Base-by-base conservation (phyloP, 2,888 invertebrate species). In the Drosophila affinis region DNA sequence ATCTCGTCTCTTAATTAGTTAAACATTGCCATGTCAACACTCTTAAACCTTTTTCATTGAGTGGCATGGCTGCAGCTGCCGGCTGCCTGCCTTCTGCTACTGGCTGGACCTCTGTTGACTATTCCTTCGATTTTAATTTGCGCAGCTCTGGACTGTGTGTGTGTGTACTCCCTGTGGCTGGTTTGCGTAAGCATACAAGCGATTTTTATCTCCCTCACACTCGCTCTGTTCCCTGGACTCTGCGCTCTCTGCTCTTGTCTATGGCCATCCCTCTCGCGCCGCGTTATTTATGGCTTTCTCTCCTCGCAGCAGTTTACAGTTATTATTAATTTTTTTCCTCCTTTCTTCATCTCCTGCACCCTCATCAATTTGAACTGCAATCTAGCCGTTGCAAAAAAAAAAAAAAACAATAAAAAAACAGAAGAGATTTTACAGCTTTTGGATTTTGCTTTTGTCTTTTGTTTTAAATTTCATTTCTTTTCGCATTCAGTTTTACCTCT, bases 1-100 rank as follows among this genome's bases (percentile, higher is more conserved):
- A 32, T n/a, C 17, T 27, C 59, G 69, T 59, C 75, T 76, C 80
- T 87, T 87, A 87, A 87, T 87, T 88, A 88, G 89, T 82, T 77
- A 86, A 88, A 76, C 80, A 86, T 79, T 76, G 57, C 10, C 69
- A 55, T 68, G 62, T 72, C 70, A 62, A 55, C 21, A 62, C 27
- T 46, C 44, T 34, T 27, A n/a, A 48, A 24, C 46, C 18, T n/a
- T 7, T 49, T 59, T 6, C n/a, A 39, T 67, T 67, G 65, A 67
- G 65, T 67, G 69, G 56, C 65, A 69, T 67, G 69, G 56, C 65
- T 65, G 24, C 39, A 39, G n/a, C 59, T 44, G 46, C 24, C 44
- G 32, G 27, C 29, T 29, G 27, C 27, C 34, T 27, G 27, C 6
- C 6, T 6, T 17, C 44, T 32, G 34, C 21, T 29, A 27, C 29